These are phyloP conservation scores for Mycteria americana DNA, from an alignment of 2,797 vertebrate genomes.

Conservation along the genomic window DNA sequence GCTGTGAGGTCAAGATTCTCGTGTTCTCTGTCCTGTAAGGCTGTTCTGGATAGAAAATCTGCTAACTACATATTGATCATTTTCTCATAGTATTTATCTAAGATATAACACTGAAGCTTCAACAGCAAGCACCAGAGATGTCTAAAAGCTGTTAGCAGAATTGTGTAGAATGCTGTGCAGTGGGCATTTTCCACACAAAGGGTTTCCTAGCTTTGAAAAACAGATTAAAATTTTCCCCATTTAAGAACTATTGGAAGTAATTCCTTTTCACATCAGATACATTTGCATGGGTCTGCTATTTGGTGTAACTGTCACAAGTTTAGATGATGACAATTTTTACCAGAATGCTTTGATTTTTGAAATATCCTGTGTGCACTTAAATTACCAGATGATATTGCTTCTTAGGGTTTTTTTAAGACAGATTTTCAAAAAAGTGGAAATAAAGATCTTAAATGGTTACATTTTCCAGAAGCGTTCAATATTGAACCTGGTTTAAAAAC, in stretches of 20 bases:
- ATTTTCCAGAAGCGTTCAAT: neutral
- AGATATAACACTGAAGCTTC: neutral
- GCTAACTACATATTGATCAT: neutral
- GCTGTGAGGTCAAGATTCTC: constrained; percentile 45
- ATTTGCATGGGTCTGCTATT: neutral
- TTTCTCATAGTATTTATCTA: neutral
- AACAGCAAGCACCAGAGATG: neutral
- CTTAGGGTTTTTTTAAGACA: neutral
- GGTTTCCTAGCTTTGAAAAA: neutral
- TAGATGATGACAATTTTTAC: neutral
- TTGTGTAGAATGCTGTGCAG: neutral
- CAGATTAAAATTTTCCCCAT: neutral
- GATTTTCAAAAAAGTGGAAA: neutral
- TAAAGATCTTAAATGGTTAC: neutral
- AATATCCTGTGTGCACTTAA: neutral
- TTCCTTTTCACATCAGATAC: neutral
- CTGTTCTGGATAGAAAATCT: constrained; percentile 6
- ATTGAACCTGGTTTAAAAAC: neutral
- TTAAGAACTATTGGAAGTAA: neutral
- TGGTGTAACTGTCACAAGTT: neutral
- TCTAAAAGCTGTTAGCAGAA: neutral
- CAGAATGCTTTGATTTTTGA: neutral
- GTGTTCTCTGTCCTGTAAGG: constrained; percentile 25
- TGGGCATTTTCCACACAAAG: neutral
- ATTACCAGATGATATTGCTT: neutral